phyloP scores from a whole-genome alignment of 2,113 vertebrate genomes.

The Loxodonta africana region DNA sequence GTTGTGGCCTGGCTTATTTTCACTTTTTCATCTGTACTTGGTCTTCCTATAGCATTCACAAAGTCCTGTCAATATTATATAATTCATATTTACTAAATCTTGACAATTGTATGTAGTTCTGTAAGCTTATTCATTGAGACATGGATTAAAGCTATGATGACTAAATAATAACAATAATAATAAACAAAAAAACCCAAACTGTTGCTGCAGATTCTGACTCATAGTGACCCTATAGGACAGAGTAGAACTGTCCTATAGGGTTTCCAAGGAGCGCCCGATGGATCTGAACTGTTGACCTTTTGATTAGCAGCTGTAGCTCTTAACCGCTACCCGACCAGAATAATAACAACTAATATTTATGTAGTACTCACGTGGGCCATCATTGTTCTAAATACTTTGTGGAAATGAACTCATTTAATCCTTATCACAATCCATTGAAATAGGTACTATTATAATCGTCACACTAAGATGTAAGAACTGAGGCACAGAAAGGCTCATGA shows the following conservation, averaged over 20 bases:
- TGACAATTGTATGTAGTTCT: background rate
- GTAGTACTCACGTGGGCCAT: background rate
- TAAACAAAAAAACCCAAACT: too few relatives aligned
- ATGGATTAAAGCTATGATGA: slow-evolving; percentile 23
- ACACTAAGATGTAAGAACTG: background rate
- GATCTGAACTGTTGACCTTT: too few relatives aligned
- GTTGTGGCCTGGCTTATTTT: background rate
- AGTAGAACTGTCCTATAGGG: too few relatives aligned
- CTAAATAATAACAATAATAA: background rate
- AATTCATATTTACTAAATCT: slow-evolving; percentile 37
- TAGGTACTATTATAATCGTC: background rate
- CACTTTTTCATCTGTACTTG: background rate
- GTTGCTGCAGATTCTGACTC: too few relatives aligned
- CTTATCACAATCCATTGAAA: background rate
- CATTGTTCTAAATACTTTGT: background rate
- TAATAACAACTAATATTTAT: background rate
- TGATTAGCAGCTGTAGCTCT: too few relatives aligned
- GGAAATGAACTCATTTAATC: slow-evolving; percentile 6
- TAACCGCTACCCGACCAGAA: too few relatives aligned
- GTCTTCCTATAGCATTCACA: background rate
- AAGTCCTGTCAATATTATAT: background rate
- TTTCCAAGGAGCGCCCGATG: too few relatives aligned
- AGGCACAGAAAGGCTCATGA: background rate
- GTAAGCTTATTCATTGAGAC: slow-evolving; percentile 17
- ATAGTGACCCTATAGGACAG: too few relatives aligned